Conservation (phyloP, 2,113 vertebrate genomes). For the Aegotheles bennettii region DNA sequence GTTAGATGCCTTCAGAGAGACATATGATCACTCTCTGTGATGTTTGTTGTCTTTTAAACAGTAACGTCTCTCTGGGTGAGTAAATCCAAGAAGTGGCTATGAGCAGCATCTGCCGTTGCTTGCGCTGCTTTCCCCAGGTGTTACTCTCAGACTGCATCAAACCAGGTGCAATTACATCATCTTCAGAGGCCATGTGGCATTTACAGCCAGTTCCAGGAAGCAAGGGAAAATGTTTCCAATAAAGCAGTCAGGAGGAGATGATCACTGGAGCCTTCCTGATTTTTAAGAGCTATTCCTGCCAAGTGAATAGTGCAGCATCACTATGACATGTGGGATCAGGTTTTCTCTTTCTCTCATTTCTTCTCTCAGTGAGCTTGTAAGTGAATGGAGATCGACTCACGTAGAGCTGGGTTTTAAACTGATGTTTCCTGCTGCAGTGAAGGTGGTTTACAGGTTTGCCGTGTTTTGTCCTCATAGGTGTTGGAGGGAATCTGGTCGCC, state of each 20-base stretch:
- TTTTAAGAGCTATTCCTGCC: neutral
- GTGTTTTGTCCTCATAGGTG: slow-evolving; percentile 71
- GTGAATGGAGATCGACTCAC: neutral
- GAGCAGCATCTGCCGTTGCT: neutral
- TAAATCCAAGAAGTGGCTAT: neutral
- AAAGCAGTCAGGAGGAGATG: neutral
- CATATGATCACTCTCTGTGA: neutral
- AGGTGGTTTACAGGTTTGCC: neutral
- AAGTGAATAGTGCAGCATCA: neutral
- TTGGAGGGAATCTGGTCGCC: slow-evolving; percentile 94
- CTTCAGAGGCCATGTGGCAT: neutral
- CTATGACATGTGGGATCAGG: neutral
- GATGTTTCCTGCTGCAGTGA: neutral
- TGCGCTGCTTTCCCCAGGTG: neutral
- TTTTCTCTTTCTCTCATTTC: neutral
- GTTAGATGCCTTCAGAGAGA: neutral
- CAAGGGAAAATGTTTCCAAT: neutral
- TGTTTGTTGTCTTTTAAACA: neutral
- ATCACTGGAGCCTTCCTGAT: neutral
- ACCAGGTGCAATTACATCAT: neutral
- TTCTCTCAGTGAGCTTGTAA: neutral
- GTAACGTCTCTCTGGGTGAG: neutral
- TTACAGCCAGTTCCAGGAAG: neutral
- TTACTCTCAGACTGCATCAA: neutral
- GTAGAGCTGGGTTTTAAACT: neutral